Conservation (phyloP, 2,888 invertebrate genomes). For the Physocephala rufipes region DNA sequence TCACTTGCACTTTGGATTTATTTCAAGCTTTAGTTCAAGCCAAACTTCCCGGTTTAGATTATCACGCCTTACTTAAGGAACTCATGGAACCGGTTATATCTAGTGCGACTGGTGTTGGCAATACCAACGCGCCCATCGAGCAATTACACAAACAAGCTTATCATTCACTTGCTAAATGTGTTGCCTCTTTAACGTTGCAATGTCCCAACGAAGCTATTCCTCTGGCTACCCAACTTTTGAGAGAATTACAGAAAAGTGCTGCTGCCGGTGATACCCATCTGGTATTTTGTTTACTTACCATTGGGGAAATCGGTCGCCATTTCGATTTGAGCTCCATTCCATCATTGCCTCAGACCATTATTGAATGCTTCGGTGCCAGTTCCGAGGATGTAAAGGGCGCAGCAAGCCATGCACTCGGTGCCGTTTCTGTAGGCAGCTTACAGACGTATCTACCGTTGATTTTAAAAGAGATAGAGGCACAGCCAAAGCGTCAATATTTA, state of each 20-base stretch:
- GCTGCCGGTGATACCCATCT: conserved; percentile 76
- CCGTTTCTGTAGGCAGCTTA: conserved; percentile 95
- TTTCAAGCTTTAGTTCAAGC: conserved; percentile 91
- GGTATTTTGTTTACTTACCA: conserved; percentile 91
- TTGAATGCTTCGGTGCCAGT: conserved; percentile 87
- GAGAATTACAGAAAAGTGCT: conserved; percentile 75
- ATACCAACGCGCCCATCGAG: conserved; percentile 63
- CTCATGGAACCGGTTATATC: conserved; percentile 73
- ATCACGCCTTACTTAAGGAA: conserved; percentile 81
- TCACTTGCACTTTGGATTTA: conserved; percentile 90
- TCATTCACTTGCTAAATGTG: conserved; percentile 95
- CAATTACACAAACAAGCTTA: conserved; percentile 81
- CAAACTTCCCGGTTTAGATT: conserved; percentile 80
- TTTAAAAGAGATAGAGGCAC: conserved; percentile 89
- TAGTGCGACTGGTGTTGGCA: conserved; percentile 41
- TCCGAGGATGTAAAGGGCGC: conserved; percentile 98
- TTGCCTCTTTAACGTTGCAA: conserved; percentile 89
- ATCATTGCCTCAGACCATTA: conserved; percentile 79
- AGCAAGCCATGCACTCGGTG: conserved; percentile 95
- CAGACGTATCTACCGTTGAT: conserved; percentile 94
- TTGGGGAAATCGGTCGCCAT: conserved; percentile 96
- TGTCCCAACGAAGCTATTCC: conserved; percentile 77
- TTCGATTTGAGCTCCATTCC: conserved; percentile 83
- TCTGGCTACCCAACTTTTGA: conserved; percentile 74
- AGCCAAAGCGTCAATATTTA: conserved; percentile 94